Percentiles rank a stretch among this genome's conserved stretches.
Evolutionary conservation across 2,888 invertebrate species (phyloP).

Genomic region (Tetramorium bicarinatum): DNA sequence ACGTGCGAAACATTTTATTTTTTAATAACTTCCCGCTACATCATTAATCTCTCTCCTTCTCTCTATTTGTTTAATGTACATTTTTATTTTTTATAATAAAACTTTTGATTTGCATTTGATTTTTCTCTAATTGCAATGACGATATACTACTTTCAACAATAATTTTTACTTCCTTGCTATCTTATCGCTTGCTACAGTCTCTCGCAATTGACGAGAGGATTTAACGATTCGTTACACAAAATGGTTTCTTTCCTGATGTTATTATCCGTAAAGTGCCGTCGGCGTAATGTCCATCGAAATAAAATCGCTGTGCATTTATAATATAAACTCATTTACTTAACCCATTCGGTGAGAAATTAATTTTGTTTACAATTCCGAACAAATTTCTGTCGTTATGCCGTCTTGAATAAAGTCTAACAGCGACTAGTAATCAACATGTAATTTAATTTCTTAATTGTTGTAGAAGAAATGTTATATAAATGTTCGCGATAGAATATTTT

Average conservation of each 20-base stretch:
- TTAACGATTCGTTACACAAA: slow-evolving; percentile 58
- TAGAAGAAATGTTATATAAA: slow-evolving; percentile 11
- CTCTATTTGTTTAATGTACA: background rate
- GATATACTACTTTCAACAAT: slow-evolving; percentile 35
- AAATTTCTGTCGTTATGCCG: slow-evolving; percentile 37
- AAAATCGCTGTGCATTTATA: slow-evolving; percentile 51
- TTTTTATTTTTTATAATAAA: slow-evolving; percentile 10
- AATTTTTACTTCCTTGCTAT: slow-evolving; percentile 33
- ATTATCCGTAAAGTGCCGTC: slow-evolving; percentile 47
- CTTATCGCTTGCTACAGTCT: background rate
- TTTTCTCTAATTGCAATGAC: slow-evolving; percentile 26
- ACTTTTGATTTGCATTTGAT: slow-evolving; percentile 24
- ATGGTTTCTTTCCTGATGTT: slow-evolving; percentile 48
- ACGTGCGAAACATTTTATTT: background rate
- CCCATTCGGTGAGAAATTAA: slow-evolving; percentile 53
- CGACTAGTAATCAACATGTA: slow-evolving; percentile 48
- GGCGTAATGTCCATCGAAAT: slow-evolving; percentile 51
- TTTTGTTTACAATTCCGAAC: slow-evolving; percentile 53
- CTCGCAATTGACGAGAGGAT: slow-evolving; percentile 42
- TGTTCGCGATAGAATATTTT: slow-evolving; percentile 22
- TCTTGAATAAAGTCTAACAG: slow-evolving; percentile 28
- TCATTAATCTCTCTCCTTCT: background rate
- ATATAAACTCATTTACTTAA: slow-evolving; percentile 53
- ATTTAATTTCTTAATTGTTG: slow-evolving; percentile 46
- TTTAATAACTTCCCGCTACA: background rate